Base-by-base conservation (phyloP, 2,888 invertebrate species). In the Brachynemurus nebulosus region DNA sequence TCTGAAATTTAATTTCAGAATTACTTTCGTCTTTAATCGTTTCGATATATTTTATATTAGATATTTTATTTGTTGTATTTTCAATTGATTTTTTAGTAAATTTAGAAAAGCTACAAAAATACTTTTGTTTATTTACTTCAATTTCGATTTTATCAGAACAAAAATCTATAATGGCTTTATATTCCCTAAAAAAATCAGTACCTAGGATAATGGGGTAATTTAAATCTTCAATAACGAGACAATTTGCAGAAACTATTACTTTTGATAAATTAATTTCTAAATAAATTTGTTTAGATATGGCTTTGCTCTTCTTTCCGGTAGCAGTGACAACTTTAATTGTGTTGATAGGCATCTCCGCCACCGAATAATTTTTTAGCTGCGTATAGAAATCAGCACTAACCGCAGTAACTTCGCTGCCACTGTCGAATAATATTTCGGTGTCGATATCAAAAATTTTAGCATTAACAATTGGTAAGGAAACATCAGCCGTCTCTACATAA, bases 101-200 rank as follows among this genome's bases (percentile, higher is more conserved):
- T n/a, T n/a, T n/a, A n/a, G n/a, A n/a, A n/a, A n/a, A n/a, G n/a
- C n/a, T n/a, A n/a, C n/a, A n/a, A n/a, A n/a, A n/a, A n/a, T n/a
- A n/a, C n/a, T n/a, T n/a, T n/a, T n/a, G n/a, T n/a, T 35, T 35
- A 2, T 3, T 35, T 3, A 35, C 16, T 6, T 35, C 16, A 3
- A 35, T 4, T 7, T 35, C 6, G 4, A 39, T 1, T 2, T 2
- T 3, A 4, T 17, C 11, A 2, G 19, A 7, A 21, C 4, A 5
- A 3, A 21, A 39, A 17, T 39, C 4, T 21, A 39, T 39, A 20
- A 12, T 3, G 11, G 21, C 39, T n/a, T 20, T 11, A 20, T 39
- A 17, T 39, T 39, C 39, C 5, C 9, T 39, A 1, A 39, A 39
- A 19, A 19, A 39, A 16, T 39, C 39, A 20, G 12, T 20, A 20